Percentiles rank a stretch among this genome's conserved stretches.
Conservation (phyloP, 1,140 invertebrate species). For the Campoletis sonorensis region DNA sequence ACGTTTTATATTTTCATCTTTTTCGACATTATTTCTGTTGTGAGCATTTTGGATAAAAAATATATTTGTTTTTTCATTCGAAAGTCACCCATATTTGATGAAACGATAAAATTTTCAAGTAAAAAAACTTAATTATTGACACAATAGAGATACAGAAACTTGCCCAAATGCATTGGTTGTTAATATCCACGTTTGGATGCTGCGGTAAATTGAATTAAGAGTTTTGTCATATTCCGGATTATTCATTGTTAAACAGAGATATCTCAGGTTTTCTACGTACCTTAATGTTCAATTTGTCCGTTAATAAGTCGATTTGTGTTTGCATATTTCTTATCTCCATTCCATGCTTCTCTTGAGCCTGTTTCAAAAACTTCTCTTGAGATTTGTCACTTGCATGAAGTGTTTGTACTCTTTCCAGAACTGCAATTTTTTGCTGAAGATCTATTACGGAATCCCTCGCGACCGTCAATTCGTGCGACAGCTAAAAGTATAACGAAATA, state of each 20-base stretch:
- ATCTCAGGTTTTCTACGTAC: slow-evolving; percentile 55
- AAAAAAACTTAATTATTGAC: slow-evolving; percentile 31
- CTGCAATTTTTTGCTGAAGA: slow-evolving; percentile 67
- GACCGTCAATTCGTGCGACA: slow-evolving; percentile 64
- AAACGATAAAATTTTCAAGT: slow-evolving; percentile 20
- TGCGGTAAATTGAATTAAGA: slow-evolving; percentile 55
- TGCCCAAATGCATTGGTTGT: slow-evolving; percentile 60
- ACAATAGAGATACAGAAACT: slow-evolving; percentile 48
- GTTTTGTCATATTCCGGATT: slow-evolving; percentile 20
- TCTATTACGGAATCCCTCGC: slow-evolving; percentile 64
- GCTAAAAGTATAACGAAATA: slow-evolving; percentile 55
- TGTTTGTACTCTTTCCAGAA: slow-evolving; percentile 66
- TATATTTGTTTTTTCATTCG: not conserved
- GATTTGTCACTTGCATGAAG: slow-evolving; percentile 65
- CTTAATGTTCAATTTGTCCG: slow-evolving; percentile 65
- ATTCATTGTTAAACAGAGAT: slow-evolving; percentile 15
- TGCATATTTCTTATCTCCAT: slow-evolving; percentile 71
- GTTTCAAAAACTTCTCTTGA: slow-evolving; percentile 69
- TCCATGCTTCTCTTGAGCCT: slow-evolving; percentile 68
- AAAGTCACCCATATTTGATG: slow-evolving; percentile 3
- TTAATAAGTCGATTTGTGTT: slow-evolving; percentile 67
- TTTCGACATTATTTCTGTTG: not conserved
- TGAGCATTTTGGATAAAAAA: not conserved
- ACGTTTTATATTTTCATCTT: no score
- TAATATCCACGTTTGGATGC: slow-evolving; percentile 59